Percentiles rank a stretch among this genome's conserved stretches.
phyloP scores from a whole-genome alignment of 64 coral and sea anemone genomes.

The Exaiptasia diaphana region DNA sequence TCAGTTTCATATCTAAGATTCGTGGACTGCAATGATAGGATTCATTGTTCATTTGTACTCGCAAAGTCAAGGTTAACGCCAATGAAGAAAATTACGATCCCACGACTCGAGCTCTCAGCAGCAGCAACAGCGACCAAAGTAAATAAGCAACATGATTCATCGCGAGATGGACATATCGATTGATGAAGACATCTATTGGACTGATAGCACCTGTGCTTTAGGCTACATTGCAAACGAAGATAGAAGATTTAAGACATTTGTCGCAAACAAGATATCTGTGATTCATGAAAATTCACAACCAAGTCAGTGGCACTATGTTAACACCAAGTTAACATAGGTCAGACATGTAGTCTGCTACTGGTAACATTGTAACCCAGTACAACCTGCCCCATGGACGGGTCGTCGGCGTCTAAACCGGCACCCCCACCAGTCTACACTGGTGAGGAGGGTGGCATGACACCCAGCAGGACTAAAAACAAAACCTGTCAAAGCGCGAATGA shows the following conservation, averaged over 20 bases:
- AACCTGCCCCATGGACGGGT: no score
- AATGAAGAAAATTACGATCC: background rate
- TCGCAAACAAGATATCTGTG: background rate
- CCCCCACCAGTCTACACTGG: no score
- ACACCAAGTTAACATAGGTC: background rate
- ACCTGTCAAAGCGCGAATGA: no score
- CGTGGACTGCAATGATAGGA: background rate
- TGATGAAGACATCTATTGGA: background rate
- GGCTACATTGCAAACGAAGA: conserved; percentile 2
- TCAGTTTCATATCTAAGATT: background rate
- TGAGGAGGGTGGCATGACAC: no score
- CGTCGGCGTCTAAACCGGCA: no score
- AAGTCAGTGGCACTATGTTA: conserved; percentile 12
- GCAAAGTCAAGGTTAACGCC: background rate
- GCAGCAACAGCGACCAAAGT: background rate
- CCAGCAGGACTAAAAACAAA: no score
- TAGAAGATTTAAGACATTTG: conserved; percentile 6
- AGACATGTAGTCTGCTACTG: no score
- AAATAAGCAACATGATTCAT: background rate
- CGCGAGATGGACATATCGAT: background rate
- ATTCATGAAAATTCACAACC: background rate
- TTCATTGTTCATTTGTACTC: background rate
- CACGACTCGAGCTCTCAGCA: background rate
- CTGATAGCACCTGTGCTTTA: background rate
- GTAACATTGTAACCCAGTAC: no score